Conservation (phyloP, 2,797 vertebrate genomes). For the Bovichtus variegatus region DNA sequence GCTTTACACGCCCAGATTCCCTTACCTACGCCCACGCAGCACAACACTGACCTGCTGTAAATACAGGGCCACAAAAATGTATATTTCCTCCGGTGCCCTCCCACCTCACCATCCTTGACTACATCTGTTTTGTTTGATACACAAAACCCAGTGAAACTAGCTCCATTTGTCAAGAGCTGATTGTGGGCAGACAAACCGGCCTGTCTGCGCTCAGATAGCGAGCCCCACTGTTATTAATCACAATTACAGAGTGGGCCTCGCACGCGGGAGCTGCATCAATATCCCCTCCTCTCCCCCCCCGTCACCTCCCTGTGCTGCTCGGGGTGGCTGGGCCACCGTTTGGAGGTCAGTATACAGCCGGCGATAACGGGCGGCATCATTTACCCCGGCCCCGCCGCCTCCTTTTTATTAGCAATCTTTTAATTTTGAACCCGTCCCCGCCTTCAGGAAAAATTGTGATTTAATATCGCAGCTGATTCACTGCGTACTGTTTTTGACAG, state of each 20-base stretch:
- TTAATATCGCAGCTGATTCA: slow-evolving; percentile 88
- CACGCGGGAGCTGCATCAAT: slow-evolving; percentile 89
- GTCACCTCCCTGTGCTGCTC: slow-evolving; percentile 70
- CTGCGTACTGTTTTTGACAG: slow-evolving; percentile 86
- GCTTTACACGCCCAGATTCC: slow-evolving; percentile 42
- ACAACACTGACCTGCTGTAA: slow-evolving; percentile 78
- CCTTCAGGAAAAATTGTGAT: slow-evolving; percentile 84
- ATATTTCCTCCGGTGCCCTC: slow-evolving; percentile 88
- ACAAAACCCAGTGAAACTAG: slow-evolving; percentile 94
- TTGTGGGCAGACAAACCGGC: slow-evolving; percentile 97
- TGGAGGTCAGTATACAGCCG: slow-evolving; percentile 82
- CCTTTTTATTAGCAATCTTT: slow-evolving; percentile 88
- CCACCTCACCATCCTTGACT: slow-evolving; percentile 92
- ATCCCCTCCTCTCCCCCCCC: slow-evolving; percentile 74
- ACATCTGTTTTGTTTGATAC: slow-evolving; percentile 99
- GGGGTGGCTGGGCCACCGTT: slow-evolving; percentile 82
- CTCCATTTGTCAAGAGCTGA: slow-evolving; percentile 97
- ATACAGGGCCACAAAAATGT: slow-evolving; percentile 89
- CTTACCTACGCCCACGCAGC: slow-evolving; percentile 52
- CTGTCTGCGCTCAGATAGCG: slow-evolving; percentile 96
- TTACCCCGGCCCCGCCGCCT: slow-evolving; percentile 76
- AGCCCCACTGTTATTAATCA: slow-evolving; percentile 98
- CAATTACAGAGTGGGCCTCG: slow-evolving; percentile 95
- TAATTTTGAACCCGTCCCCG: slow-evolving; percentile 83
- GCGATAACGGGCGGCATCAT: slow-evolving; percentile 80